Evolutionary conservation across 2,113 vertebrate genomes (phyloP).

Genomic region (Paradisaea rubra): DNA sequence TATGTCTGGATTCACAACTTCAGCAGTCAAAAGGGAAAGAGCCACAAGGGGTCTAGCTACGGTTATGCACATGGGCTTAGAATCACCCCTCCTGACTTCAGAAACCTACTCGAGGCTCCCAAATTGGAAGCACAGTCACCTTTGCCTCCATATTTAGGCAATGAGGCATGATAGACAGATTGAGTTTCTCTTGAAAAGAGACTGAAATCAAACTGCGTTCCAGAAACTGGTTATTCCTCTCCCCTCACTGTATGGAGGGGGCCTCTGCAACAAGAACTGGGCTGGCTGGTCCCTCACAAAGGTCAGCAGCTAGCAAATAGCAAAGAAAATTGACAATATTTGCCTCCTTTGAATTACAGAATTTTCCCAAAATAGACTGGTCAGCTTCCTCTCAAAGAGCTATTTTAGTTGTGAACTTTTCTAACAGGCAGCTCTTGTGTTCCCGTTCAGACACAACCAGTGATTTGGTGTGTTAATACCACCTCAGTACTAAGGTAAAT

Average conservation of each 20-base stretch:
- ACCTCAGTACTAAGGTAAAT: background rate
- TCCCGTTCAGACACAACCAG: background rate
- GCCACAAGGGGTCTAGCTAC: background rate
- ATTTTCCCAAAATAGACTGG: background rate
- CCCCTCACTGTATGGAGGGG: background rate
- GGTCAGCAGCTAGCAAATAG: background rate
- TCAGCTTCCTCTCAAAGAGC: background rate
- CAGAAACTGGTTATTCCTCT: background rate
- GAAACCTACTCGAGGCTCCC: background rate
- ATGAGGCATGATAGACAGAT: background rate
- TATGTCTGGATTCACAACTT: background rate
- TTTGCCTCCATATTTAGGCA: background rate
- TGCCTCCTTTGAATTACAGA: background rate
- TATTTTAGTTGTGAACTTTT: background rate
- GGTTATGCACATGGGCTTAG: background rate
- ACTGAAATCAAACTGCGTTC: background rate
- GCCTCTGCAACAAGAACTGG: background rate
- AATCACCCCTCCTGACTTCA: background rate
- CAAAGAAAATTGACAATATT: background rate
- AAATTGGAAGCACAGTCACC: background rate
- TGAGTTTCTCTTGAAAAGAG: background rate
- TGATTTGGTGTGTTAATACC: background rate
- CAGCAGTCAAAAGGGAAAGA: background rate
- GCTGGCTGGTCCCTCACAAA: background rate
- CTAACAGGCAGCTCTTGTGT: background rate